phyloP scores from a whole-genome alignment of 2,113 vertebrate species.

The Anhinga rufa region DNA sequence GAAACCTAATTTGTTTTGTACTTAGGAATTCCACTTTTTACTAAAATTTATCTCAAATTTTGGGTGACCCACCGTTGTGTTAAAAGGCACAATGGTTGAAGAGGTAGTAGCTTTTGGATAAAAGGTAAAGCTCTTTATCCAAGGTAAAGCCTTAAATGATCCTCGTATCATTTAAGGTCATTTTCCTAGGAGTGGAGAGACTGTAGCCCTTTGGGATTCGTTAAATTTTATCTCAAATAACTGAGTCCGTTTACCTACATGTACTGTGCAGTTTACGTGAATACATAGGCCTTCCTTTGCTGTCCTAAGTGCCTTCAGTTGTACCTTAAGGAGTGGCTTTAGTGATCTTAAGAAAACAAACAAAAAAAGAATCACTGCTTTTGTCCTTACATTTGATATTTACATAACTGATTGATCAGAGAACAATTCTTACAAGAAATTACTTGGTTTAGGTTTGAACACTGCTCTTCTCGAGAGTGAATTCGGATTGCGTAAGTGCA shows the following conservation, averaged over 20 bases:
- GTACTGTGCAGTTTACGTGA: background rate
- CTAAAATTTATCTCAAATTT: background rate
- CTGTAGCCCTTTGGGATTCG: background rate
- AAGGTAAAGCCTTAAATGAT: background rate
- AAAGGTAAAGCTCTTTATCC: background rate
- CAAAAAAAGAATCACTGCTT: background rate
- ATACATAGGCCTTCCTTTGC: background rate
- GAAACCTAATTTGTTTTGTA: background rate
- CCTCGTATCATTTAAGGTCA: background rate
- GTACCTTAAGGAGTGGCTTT: background rate
- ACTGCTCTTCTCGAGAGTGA: fast-evolving
- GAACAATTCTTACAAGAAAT: background rate
- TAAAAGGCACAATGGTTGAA: background rate
- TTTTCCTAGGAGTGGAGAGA: background rate
- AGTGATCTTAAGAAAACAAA: background rate
- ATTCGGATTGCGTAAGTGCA: background rate
- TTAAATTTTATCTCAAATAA: background rate
- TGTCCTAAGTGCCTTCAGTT: background rate
- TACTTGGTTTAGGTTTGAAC: background rate
- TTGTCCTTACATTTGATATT: background rate
- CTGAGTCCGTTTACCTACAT: background rate
- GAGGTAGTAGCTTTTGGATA: background rate
- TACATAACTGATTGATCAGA: background rate
- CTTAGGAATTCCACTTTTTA: background rate
- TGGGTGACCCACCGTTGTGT: background rate